phyloP scores from a whole-genome alignment of 2,113 vertebrate genomes.

The Anhinga rufa region DNA sequence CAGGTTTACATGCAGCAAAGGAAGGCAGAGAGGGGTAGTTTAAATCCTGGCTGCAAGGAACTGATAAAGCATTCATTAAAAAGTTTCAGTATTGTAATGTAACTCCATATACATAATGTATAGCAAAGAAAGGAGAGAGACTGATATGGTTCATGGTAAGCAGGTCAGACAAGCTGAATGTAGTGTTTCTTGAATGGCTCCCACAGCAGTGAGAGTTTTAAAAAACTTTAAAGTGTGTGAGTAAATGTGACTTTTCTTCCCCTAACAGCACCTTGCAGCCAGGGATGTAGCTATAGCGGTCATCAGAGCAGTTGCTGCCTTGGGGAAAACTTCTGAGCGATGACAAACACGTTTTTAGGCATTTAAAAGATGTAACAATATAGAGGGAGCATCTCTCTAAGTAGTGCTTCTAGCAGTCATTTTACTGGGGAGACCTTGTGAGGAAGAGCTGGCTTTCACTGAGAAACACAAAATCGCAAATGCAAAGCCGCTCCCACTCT shows the following conservation, averaged over 20 bases:
- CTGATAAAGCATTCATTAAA: background rate
- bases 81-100: background rate
- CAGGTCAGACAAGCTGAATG: background rate
- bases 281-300: background rate
- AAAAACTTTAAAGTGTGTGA: background rate
- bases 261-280: background rate
- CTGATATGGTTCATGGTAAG: background rate
- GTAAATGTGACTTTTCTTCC: background rate
- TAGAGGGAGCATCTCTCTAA: background rate
- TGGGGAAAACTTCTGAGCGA: background rate
- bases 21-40: background rate
- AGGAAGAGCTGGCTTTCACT: background rate
- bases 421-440: background rate
- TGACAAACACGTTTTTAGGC: background rate
- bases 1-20: background rate
- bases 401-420: background rate
- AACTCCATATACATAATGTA: rapidly evolving
- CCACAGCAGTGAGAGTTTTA: background rate
- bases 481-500: background rate
- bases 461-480: background rate
- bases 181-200: background rate
- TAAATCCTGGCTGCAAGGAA: background rate
- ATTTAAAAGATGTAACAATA: background rate
- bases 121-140: background rate
- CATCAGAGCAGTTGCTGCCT: background rate